Base-by-base conservation (phyloP, 2,797 vertebrate genomes). In the Coregonus sp. region DNA sequence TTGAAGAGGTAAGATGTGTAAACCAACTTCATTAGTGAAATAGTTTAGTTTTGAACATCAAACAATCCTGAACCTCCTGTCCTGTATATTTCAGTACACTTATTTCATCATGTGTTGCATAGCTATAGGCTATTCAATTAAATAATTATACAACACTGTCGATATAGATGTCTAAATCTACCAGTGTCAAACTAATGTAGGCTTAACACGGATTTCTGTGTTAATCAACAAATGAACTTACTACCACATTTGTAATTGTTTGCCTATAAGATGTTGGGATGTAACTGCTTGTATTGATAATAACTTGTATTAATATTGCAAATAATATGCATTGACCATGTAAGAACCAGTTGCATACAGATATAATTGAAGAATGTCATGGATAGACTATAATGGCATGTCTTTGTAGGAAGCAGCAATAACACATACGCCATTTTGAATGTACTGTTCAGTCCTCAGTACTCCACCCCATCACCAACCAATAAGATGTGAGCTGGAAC, bases 381-480 rank as follows among this genome's bases (percentile, higher is more conserved):
- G 9, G n/a, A 61, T 9, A 74, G n/a, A 63, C 16, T 40, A 47
- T 47, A 70, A 51, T 14, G 3, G 33, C 40, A n/a, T 20, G 20
- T 18, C 33, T 37, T 70, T 35, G 20, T 9, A 14, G 54, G 16
- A 54, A 35, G n/a, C 29, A 35, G 33, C 74, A 75, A 31, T 33
- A 86, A 78, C 83, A 29, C 77, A 66, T 18, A 31, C 77, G 40
- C 15, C 59, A 82, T 75, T 69, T 80, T 29, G 37, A 7, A 75
- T 37, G 37, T 67, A 80, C 73, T 70, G 70, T 71, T 54, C 66
- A 77, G 74, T 74, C 75, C 85, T 87, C 83, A 81, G 85, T 81
- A 77, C 80, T 85, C 91, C 91, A 84, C 91, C 92, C 89, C 82
- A 52, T 37, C 52, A 2, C 51, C 12, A 67, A 74, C 92, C 92